A percentile compares a stretch with the other conserved stretches of the same genome.
phyloP scores from a whole-genome alignment of 1,140 invertebrate genomes.

The Cataglyphis hispanica region DNA sequence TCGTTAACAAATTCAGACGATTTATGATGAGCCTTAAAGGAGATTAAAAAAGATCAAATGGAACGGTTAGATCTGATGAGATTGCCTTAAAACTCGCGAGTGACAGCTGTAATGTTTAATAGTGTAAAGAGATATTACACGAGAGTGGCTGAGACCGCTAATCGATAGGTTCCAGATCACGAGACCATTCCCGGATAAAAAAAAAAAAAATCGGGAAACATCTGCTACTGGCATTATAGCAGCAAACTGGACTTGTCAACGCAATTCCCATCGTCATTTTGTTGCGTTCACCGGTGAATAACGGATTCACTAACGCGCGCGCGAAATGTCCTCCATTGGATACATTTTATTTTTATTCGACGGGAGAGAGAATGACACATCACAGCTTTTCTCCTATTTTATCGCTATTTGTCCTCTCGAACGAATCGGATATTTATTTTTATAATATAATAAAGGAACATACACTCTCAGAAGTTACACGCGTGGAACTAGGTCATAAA shows the following conservation, averaged over 20 bases:
- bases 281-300: constrained; percentile 42
- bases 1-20: constrained; percentile 32
- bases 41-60: constrained; percentile 29
- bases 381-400: background rate
- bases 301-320: background rate
- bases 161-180: constrained; percentile 61
- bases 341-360: constrained; percentile 54
- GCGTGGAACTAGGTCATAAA: constrained; percentile 23
- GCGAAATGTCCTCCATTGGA: constrained; percentile 21
- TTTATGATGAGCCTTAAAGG: constrained; percentile 32
- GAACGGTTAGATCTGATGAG: constrained; percentile 30
- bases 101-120: constrained; percentile 60
- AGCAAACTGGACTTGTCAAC: constrained; percentile 31
- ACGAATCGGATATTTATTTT: constrained; percentile 59
- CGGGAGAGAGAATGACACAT: background rate
- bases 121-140: constrained; percentile 28
- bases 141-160: constrained; percentile 1
- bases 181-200: constrained; percentile 1
- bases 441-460: constrained; percentile 58
- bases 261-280: constrained; percentile 32
- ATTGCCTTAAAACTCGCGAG: constrained; percentile 64
- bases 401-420: too few species aligned
- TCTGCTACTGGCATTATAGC: constrained; percentile 40
- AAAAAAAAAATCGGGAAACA: constrained; percentile 12
- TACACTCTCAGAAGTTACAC: constrained; percentile 6